These are phyloP conservation scores for Pardosa pseudoannulata DNA, from an alignment of 2,888 invertebrate species.

Conservation along the genomic window DNA sequence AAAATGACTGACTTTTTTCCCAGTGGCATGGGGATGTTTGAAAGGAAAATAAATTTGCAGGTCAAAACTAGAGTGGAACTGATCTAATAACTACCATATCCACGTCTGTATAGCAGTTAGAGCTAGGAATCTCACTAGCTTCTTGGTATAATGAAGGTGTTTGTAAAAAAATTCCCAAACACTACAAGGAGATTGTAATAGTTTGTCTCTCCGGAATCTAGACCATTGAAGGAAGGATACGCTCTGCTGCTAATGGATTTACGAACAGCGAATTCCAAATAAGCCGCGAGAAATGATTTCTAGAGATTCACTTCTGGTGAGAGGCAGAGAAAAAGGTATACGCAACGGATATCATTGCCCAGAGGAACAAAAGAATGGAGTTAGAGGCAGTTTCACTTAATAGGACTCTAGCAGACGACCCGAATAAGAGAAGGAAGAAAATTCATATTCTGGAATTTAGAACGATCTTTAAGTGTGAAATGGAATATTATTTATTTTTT, in stretches of 20 bases:
- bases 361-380: background rate
- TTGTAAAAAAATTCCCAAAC: no score
- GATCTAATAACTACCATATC: no score
- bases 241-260: conserved; percentile 1
- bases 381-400: conserved; percentile 8
- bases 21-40: no score
- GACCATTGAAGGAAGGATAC: conserved; percentile 1
- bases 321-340: background rate
- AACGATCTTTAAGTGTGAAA: background rate
- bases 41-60: no score
- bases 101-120: no score
- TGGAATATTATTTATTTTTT: background rate
- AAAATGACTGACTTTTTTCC: no score
- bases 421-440: background rate
- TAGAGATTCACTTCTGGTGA: background rate
- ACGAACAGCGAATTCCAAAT: background rate
- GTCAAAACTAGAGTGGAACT: no score
- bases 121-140: no score
- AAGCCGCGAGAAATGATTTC: background rate
- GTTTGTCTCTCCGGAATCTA: background rate
- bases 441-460: background rate
- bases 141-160: no score
- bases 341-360: background rate
- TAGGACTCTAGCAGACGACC: background rate
- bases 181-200: no score